Evolutionary conservation across 1,140 invertebrate genomes (phyloP).

Genomic region (Heterodera carotae): DNA sequence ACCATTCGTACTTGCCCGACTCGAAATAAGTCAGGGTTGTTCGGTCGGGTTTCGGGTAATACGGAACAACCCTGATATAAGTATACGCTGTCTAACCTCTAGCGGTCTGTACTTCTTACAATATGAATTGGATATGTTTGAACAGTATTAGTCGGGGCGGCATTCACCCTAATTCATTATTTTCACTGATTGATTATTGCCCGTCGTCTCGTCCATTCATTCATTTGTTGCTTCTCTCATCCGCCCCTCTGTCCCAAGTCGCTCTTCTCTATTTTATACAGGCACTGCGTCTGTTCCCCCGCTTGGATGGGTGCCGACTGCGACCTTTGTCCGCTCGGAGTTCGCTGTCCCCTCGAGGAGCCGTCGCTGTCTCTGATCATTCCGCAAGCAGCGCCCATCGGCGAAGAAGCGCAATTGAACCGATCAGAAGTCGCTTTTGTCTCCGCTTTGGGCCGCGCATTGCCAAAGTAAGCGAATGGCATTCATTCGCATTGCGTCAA

Average conservation of each 20-base stretch:
- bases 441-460: background rate
- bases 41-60: no score
- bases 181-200: background rate
- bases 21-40: no score
- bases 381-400: conserved; percentile 13
- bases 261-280: no score
- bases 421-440: conserved; percentile 2
- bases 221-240: no score
- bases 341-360: background rate
- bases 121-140: no score
- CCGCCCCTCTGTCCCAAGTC: background rate
- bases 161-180: background rate
- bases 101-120: no score
- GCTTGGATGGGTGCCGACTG: conserved; percentile 26
- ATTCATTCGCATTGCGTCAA: background rate
- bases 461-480: conserved; percentile 15
- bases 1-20: no score
- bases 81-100: no score
- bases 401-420: background rate
- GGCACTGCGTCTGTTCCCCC: conserved; percentile 14
- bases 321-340: conserved; percentile 19
- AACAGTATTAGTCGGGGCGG: background rate
- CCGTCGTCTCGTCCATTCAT: no score
- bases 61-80: no score
- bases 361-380: conserved; percentile 10